phyloP scores from a whole-genome alignment of 2,888 invertebrate species.

The Meganola albula region DNA sequence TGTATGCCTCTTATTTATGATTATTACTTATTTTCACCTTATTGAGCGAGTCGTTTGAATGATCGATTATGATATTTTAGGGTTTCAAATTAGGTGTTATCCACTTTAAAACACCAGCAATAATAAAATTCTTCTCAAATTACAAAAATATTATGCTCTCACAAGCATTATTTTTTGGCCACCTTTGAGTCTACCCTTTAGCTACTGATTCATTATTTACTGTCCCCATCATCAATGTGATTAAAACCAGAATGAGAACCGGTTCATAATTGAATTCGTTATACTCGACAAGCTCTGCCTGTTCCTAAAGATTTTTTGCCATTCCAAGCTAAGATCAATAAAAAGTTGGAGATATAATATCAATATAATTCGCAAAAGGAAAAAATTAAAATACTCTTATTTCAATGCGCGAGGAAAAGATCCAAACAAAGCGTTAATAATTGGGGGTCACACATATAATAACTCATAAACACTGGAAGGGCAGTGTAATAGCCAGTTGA shows the following conservation, averaged over 20 bases:
- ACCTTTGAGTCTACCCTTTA: constrained; percentile 33
- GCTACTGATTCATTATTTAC: constrained; percentile 40
- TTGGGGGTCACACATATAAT: constrained; percentile 13
- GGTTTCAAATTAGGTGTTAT: constrained; percentile 34
- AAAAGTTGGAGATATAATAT: constrained; percentile 18
- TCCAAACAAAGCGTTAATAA: constrained; percentile 5
- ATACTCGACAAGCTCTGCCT: constrained; percentile 35
- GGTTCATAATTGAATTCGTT: constrained; percentile 43
- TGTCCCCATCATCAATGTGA: constrained; percentile 46
- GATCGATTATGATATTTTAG: constrained; percentile 48
- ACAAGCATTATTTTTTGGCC: constrained; percentile 24
- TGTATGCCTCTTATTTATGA: constrained; percentile 67
- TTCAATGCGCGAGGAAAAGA: constrained; percentile 4
- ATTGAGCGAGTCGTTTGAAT: constrained; percentile 52
- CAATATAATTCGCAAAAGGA: constrained; percentile 13
- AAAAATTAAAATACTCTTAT: constrained; percentile 11
- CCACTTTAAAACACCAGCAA: constrained; percentile 31
- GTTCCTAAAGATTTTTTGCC: constrained; percentile 23
- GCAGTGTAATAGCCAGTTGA: constrained; percentile 19
- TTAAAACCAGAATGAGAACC: constrained; percentile 51
- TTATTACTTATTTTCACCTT: constrained; percentile 73
- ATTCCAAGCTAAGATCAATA: constrained; percentile 23
- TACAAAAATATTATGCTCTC: no score
- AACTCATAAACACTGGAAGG: constrained; percentile 20
- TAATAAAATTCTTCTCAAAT: constrained; percentile 20